phyloP scores from a whole-genome alignment of 2,797 vertebrate species.

The Tachyglossus aculeatus region DNA sequence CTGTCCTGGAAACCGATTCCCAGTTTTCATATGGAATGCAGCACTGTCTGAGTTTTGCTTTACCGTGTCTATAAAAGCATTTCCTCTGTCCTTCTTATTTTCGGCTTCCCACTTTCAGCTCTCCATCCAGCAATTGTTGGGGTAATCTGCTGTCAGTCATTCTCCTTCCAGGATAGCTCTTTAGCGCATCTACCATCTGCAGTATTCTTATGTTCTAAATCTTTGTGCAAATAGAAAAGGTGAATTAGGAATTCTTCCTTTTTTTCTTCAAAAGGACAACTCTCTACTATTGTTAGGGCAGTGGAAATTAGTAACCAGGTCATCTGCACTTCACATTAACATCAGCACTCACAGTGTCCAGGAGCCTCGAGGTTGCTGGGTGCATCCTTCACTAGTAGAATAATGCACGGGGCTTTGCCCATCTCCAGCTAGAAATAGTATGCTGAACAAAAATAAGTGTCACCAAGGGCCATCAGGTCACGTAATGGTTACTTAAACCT shows the following conservation, averaged over 20 bases:
- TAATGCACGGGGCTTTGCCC: background rate
- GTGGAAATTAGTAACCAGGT: no score
- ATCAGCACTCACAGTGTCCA: background rate
- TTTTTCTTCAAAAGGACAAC: background rate
- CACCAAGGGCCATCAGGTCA: background rate
- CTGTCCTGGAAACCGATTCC: no score
- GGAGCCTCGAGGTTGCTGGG: background rate
- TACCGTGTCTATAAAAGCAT: no score
- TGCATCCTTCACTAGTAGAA: background rate
- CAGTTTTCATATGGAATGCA: no score
- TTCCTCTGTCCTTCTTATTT: no score
- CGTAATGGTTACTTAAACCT: background rate
- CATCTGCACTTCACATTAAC: no score
- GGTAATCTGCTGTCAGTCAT: background rate
- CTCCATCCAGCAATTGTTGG: no score
- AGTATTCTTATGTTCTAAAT: background rate
- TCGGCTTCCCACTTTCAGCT: no score
- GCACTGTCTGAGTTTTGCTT: no score
- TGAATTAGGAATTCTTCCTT: background rate
- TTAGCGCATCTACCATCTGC: background rate
- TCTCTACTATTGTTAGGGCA: background rate
- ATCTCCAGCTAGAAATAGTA: constrained; percentile 2
- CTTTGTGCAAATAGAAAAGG: background rate
- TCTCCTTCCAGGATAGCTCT: background rate
- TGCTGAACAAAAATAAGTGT: background rate